These are phyloP conservation scores for Psettodes erumei DNA, from an alignment of 2,113 vertebrate species.

Conservation along the genomic window DNA sequence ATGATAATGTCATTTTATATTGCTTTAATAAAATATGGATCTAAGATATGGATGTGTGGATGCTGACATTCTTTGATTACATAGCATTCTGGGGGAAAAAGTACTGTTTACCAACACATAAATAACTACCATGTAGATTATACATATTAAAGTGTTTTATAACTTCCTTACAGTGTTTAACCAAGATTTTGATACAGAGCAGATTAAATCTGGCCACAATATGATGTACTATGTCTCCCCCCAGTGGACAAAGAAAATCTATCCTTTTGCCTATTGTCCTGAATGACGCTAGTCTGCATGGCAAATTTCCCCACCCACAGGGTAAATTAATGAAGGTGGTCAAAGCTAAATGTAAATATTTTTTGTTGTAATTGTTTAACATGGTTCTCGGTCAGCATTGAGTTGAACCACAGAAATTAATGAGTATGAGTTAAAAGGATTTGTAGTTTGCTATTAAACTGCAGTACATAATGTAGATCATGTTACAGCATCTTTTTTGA, in stretches of 20 bases:
- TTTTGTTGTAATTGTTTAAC: not conserved
- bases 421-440: not conserved
- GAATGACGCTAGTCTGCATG: not conserved
- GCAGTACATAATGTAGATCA: not conserved
- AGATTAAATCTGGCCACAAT: constrained; percentile 34
- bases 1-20: not conserved
- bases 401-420: not conserved
- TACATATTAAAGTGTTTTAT: not conserved
- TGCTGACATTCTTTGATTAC: not conserved
- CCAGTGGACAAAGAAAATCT: constrained; percentile 59
- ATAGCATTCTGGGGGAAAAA: not conserved
- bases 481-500: not conserved
- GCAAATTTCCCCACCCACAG: not conserved
- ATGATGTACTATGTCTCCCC: constrained; percentile 80
- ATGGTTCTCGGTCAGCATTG: no score
- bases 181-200: not conserved
- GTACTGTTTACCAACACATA: not conserved
- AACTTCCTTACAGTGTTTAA: not conserved
- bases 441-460: not conserved
- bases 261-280: not conserved
- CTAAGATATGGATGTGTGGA: no score
- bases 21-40: no score
- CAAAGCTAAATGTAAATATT: not conserved
- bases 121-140: not conserved
- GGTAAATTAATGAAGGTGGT: not conserved